phyloP scores from a whole-genome alignment of 2,113 vertebrate species.

The Synodontis membranacea region DNA sequence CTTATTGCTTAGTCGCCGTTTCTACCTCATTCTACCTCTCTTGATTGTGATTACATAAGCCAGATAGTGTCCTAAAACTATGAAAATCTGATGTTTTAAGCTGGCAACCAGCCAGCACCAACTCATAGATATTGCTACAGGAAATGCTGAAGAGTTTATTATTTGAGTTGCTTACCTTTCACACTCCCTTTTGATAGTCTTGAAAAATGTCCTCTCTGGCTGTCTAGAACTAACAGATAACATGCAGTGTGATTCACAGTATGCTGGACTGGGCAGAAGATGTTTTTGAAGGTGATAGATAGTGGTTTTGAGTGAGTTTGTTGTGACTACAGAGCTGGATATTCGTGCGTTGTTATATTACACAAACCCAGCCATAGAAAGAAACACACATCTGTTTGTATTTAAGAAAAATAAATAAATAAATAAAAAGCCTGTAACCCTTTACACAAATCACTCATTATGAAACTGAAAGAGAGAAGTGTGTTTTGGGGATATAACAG shows the following conservation, averaged over 20 bases:
- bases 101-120: not conserved
- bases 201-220: not conserved
- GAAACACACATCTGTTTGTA: not conserved
- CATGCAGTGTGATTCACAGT: conserved; percentile 7
- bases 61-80: not conserved
- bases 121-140: not conserved
- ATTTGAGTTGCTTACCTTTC: not conserved
- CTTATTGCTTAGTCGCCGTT: not conserved
- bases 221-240: not conserved
- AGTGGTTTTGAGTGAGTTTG: not conserved
- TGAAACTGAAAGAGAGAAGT: conserved; percentile 19
- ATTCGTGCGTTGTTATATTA: not conserved
- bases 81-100: not conserved
- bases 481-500: not conserved
- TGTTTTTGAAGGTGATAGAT: not conserved
- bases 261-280: not conserved
- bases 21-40: not conserved
- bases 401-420: not conserved
- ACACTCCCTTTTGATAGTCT: not conserved
- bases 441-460: not conserved
- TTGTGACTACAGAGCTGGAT: not conserved
- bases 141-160: too few relatives aligned
- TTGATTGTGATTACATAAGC: not conserved
- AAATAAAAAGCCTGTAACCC: not conserved
- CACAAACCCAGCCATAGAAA: not conserved